Evolutionary conservation across 2,888 invertebrate species (phyloP), one percentile per base, ranked within the genome.

Genomic region (Sesamia inferens): DNA sequence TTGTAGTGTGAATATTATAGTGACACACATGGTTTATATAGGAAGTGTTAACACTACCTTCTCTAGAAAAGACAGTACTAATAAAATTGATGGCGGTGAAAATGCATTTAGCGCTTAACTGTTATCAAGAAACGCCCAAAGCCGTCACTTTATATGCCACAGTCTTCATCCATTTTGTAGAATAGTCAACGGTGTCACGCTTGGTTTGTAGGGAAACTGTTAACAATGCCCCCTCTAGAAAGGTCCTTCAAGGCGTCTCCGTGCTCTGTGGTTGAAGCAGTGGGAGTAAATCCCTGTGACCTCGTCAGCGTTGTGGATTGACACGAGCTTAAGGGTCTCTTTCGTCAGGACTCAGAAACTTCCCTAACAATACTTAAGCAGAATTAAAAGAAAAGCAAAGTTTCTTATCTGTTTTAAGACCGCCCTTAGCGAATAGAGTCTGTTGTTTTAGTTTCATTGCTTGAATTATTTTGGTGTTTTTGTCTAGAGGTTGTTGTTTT

Each of bases 311-410:
- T 69, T 79, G 84, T 78, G 83, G 84, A 88, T 88, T 85, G 89
- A 91, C 90, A 86, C 75, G 79, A 79, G 85, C 87, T 89, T 88
- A 87, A 76, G 79, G 71, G 68, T 69, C 74, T 82, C 85, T 85
- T 83, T 84, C 79, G 82, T 81, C 82, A 86, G 81, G 74, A 74
- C 79, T 82, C 81, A 81, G 82, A 81, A 88, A 89, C 87, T 90
- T 89, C 44, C 75, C 75, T 80, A 86, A 91, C 87, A 89, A 89
- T 88, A 88, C 88, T 89, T 89, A 88, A 75, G 81, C 80, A 76
- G 86, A 84, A 88, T 88, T 89, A 88, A 88, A 89, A 89, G 88
- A 87, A 90, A 88, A 88, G 86, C 82, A 84, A 89, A 89, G 88
- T 90, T 87, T 87, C 24, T 66, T 83, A 86, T 86, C 83, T 82